Evolutionary conservation across 2,113 vertebrate species (phyloP), one percentile per base, ranked within the genome.

Genomic region (Zosterops lateralis): DNA sequence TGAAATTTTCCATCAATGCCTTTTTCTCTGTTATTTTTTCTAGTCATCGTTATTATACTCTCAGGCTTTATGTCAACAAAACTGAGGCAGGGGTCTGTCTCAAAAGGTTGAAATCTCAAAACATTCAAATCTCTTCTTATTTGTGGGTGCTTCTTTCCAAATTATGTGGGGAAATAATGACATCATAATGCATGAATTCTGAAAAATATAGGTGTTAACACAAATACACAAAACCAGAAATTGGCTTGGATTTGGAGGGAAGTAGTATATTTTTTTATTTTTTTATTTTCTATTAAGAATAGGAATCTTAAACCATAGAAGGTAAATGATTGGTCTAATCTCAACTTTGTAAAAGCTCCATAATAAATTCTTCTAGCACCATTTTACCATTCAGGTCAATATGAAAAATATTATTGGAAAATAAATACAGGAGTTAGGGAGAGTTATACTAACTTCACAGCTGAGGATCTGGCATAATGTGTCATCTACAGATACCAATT

Each of bases 81-180:
- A 96, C 61, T 89, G 82, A 88, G 32, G 81, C 66, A 96, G 64
- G 77, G 92, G 38, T 87, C 29, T 87, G 21, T 75, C 84, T 92
- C 89, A 91, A 91, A 89, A 40, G 87, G 32, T 83, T 91, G 81
- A 80, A 76, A 81, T 44, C 38, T 92, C 71, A 87, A 92, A 90
- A 34, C 84, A 22, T 90, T 93, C 78, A 76, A 70, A 73, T 58
- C 36, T 89, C 72, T 72, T 96, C 26, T 50, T 66, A 45, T 65
- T 90, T 51, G 32, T 84, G 77, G 95, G 17, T 3, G 3, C 15
- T 92, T 28, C 42, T 86, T 96, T 96, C 68, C 31, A 96, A 91
- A 74, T 92, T 87, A n/a, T 72, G 0, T 93, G 78, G 42, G 84
- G 64, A 84, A 81, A 21, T 90, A 93, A 76, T 66, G 71, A 51